These are phyloP conservation scores for Dolichoris vasculosae DNA, from an alignment of 1,140 invertebrate genomes.

Conservation along the genomic window DNA sequence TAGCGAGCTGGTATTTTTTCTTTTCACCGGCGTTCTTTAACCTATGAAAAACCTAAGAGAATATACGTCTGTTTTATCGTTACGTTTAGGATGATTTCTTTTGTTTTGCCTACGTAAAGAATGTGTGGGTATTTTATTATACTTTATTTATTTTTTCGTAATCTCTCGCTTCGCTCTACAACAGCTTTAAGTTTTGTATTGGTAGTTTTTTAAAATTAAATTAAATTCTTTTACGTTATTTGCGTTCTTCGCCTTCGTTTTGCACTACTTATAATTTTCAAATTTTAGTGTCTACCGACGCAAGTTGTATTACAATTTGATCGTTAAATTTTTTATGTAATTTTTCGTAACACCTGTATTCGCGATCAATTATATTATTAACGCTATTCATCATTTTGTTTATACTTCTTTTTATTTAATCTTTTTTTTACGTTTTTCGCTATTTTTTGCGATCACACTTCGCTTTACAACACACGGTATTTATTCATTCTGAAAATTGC, in stretches of 20 bases:
- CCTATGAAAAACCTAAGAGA: conserved; percentile 72
- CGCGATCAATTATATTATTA: conserved; percentile 55
- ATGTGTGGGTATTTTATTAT: conserved; percentile 46
- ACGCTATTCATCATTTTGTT: conserved; percentile 36
- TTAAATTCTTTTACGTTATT: conserved; percentile 22
- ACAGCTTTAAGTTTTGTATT: conserved; percentile 46
- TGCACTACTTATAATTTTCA: conserved; percentile 53
- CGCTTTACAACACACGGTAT: conserved; percentile 40
- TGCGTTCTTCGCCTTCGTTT: conserved; percentile 49
- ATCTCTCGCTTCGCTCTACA: conserved; percentile 43
- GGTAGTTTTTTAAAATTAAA: conserved; percentile 39
- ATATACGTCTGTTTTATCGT: conserved; percentile 62
- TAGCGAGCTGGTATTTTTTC: conserved; percentile 61
- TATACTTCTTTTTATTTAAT: conserved; percentile 58
- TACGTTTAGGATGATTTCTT: conserved; percentile 55
- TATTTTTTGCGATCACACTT: conserved; percentile 26
- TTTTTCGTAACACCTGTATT: conserved; percentile 41
- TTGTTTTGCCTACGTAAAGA: conserved; percentile 67
- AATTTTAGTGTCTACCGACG: conserved; percentile 56
- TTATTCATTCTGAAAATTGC: conserved; percentile 47
- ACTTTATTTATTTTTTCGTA: conserved; percentile 41
- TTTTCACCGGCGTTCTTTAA: conserved; percentile 65
- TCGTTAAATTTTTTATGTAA: conserved; percentile 41
- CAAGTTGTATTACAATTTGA: conserved; percentile 55
- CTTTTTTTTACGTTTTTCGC: conserved; percentile 56